Conservation (phyloP, 2,797 vertebrate species). For the Tragopan temminckii region DNA sequence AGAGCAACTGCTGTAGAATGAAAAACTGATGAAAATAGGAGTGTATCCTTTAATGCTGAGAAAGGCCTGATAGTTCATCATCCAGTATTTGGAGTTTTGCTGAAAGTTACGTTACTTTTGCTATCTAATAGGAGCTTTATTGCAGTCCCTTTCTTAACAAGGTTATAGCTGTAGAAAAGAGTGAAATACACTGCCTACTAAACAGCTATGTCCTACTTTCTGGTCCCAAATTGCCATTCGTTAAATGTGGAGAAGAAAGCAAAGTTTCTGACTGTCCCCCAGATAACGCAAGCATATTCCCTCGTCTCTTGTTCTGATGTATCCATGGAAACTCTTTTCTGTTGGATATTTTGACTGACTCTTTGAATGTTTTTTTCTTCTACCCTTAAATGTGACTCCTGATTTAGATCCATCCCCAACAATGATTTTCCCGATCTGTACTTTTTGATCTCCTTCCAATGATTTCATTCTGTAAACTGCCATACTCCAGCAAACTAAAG, state of each 20-base stretch:
- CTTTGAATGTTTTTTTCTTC: neutral
- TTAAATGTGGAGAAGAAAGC: neutral
- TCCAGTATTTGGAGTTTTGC: neutral
- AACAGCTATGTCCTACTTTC: fast-evolving
- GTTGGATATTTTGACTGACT: neutral
- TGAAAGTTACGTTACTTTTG: neutral
- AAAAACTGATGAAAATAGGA: neutral
- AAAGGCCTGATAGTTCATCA: neutral
- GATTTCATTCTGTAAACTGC: neutral
- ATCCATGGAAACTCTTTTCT: neutral
- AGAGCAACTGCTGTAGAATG: neutral
- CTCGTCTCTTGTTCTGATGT: neutral
- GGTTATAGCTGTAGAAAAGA: neutral
- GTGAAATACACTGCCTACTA: neutral
- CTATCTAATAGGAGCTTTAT: neutral
- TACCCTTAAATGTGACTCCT: neutral
- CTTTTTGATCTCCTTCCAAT: neutral
- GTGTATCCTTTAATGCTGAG: neutral
- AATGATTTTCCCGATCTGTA: neutral
- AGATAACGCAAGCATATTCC: neutral
- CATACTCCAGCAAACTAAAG: neutral
- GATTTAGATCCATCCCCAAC: fast-evolving
- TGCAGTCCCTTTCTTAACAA: neutral
- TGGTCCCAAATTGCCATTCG: neutral
- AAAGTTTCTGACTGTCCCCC: neutral